Evolutionary conservation across 2,888 invertebrate species (phyloP).

Genomic region (Andrena fulva): DNA sequence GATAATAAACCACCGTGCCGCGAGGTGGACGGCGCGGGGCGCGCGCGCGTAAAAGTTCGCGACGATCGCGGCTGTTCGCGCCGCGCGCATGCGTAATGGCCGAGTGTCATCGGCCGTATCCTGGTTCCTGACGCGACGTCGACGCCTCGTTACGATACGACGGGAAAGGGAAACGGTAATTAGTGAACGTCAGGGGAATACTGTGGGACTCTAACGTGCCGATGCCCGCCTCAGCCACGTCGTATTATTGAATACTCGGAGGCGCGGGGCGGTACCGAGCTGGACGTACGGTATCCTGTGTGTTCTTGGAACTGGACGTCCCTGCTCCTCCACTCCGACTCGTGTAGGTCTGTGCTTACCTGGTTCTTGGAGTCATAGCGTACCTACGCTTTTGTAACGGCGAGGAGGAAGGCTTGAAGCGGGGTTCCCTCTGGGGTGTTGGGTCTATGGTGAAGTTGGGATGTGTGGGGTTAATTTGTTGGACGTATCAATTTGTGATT

Average conservation of each 20-base stretch:
- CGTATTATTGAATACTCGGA: slow-evolving; percentile 14
- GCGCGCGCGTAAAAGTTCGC: slow-evolving; percentile 24
- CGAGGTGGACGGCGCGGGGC: neutral
- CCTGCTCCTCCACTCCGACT: too few species aligned
- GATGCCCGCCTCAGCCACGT: neutral
- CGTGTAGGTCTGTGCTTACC: too few species aligned
- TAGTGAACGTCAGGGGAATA: slow-evolving; percentile 10
- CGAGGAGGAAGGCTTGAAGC: too few species aligned
- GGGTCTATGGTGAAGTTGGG: too few species aligned
- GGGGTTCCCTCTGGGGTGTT: too few species aligned
- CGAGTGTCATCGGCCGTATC: slow-evolving; percentile 3
- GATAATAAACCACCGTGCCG: slow-evolving; percentile 45
- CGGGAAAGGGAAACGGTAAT: slow-evolving; percentile 20
- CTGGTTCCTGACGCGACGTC: slow-evolving; percentile 5
- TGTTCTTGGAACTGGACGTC: too few species aligned
- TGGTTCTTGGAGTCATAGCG: too few species aligned
- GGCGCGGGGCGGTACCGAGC: neutral
- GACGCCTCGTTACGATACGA: slow-evolving; percentile 9
- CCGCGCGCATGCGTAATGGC: neutral
- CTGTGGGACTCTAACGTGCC: neutral
- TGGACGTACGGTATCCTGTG: too few species aligned
- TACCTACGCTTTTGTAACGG: too few species aligned
- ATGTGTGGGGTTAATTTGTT: too few species aligned
- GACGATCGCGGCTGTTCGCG: slow-evolving; percentile 1
- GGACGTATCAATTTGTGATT: too few species aligned